Evolutionary conservation across 2,113 vertebrate species (phyloP).

Genomic region (Callionymus lyra): DNA sequence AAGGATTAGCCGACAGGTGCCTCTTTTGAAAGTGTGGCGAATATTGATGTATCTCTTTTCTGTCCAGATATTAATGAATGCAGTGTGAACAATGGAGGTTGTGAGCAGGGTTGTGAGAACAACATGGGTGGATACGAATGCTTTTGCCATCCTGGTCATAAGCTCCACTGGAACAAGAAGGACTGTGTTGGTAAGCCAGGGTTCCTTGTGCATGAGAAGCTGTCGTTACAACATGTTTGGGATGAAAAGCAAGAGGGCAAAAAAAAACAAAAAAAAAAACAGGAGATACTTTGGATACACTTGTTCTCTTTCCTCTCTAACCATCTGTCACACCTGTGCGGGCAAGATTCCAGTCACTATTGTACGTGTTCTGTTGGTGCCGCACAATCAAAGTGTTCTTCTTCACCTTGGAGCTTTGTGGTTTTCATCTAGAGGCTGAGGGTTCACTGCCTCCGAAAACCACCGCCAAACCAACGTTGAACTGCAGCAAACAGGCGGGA

Average conservation of each 20-base stretch:
- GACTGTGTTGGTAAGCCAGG: conserved; percentile 90
- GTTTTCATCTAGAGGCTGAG: conserved; percentile 80
- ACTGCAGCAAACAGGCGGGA: conserved; percentile 81
- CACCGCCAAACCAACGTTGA: conserved; percentile 73
- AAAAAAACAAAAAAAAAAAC: conserved; percentile 78
- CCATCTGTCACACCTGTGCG: conserved; percentile 18
- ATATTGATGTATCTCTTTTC: conserved; percentile 12
- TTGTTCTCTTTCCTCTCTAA: conserved; percentile 55
- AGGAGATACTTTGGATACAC: conserved; percentile 90
- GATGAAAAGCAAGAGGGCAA: conserved; percentile 18
- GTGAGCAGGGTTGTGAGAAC: conserved; percentile 87
- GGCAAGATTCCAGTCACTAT: neutral
- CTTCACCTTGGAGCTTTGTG: conserved; percentile 64
- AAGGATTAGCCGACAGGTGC: conserved; percentile 3
- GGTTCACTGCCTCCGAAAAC: conserved; percentile 57
- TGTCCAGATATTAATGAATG: conserved; percentile 89
- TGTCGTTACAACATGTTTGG: conserved; percentile 16
- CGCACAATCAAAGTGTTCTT: conserved; percentile 1
- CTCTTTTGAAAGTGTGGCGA: neutral
- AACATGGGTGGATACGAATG: conserved; percentile 80
- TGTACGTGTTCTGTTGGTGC: conserved; percentile 10
- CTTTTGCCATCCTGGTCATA: conserved; percentile 79
- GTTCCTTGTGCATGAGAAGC: conserved; percentile 2
- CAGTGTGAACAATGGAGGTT: conserved; percentile 89
- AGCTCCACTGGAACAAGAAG: conserved; percentile 96